Evolutionary conservation across 2,113 vertebrate species (phyloP), one percentile per base, ranked within the genome.

Genomic region (Gracilinanus agilis): DNA sequence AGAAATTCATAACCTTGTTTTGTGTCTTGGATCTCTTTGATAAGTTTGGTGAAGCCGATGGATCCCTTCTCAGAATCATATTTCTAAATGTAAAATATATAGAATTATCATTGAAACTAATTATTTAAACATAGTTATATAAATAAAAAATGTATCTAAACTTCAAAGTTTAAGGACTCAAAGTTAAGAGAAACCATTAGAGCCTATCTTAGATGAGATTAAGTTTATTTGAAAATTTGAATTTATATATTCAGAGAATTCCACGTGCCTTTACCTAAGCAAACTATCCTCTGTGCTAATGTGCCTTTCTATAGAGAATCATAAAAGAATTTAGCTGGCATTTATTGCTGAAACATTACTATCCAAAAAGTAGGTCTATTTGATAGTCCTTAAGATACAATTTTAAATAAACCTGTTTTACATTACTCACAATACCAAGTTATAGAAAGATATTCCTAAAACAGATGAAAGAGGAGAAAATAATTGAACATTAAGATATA

Each of bases 281-380:
- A 40, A 9, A 40, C n/a, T 83, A 83, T 40, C n/a, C n/a, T 9
- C n/a, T 19, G 23, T 3, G 19, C 67, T 40, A 83, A 75, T 83
- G 19, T 83, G 6, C 67, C 19, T 40, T 83, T 83, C n/a, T 96
- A 67, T 93, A 96, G 97, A 96, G 96, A 96, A 93, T 96, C 67
- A 54, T 89, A 90, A 95, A 97, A 97, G 97, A 90, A 67, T 97
- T 97, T 97, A 97, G 54, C 95, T 97, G 97, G 93, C 67, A 97
- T 40, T 83, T 97, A 95, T 97, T 96, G 97, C 95, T 98, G 95
- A 98, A 96, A 98, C 91, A 96, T 96, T 97, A 98, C 61, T 97
- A 94, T 93, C 90, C 54, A 1, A 54, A 53, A 53, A 92, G 54
- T 53, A 53, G 93, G 49, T 53, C 91, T 91, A 96, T 56, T 91